A percentile compares a stretch with the other conserved stretches of the same genome.
phyloP scores from a whole-genome alignment of 2,797 vertebrate genomes.

The Steatocranus sp. region DNA sequence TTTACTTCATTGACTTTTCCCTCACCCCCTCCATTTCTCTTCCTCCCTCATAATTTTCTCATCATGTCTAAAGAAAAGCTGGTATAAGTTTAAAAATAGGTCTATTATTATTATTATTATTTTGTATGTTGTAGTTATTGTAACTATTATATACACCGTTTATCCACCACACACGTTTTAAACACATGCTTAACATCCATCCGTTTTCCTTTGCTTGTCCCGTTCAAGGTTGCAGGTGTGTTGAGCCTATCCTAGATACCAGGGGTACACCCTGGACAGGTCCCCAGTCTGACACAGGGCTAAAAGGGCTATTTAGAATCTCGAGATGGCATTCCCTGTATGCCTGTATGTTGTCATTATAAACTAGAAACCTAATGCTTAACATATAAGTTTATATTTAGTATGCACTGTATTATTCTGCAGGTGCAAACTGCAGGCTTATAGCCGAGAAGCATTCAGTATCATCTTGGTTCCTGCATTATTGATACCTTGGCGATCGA shows the following conservation, averaged over 20 bases:
- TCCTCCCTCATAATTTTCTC: neutral
- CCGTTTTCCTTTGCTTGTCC: rapidly evolving
- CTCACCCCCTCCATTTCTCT: neutral
- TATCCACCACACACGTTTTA: neutral
- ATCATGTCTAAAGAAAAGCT: neutral
- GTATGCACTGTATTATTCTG: neutral
- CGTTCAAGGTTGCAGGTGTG: neutral
- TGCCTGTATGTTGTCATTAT: neutral
- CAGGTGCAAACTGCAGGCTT: neutral
- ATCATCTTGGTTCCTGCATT: neutral
- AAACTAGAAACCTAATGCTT: neutral
- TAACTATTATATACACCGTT: neutral
- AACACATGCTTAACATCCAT: neutral
- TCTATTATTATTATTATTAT: neutral
- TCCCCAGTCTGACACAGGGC: neutral
- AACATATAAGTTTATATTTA: neutral
- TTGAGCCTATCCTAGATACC: neutral
- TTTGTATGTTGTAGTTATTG: neutral
- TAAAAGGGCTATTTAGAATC: neutral
- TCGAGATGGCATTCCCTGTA: neutral
- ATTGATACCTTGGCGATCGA: neutral
- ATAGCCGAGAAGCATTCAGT: neutral
- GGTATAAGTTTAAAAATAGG: neutral
- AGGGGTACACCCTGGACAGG: neutral
- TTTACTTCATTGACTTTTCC: neutral